These are phyloP conservation scores for Scyliorhinus canicula DNA, from an alignment of 2,797 vertebrate species.

Conservation along the genomic window DNA sequence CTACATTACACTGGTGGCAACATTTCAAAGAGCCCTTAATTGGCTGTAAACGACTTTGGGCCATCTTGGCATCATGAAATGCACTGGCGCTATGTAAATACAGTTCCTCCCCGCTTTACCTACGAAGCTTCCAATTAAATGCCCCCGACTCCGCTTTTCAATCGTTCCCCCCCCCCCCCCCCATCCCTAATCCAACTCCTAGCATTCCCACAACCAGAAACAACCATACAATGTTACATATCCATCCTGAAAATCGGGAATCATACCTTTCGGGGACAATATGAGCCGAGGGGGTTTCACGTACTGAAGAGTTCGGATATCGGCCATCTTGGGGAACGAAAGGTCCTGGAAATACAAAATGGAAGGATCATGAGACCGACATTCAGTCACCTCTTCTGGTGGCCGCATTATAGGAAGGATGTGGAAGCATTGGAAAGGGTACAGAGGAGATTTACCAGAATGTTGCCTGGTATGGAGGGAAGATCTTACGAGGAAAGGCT, in stretches of 20 bases:
- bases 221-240: not conserved
- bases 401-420: no score
- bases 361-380: no score
- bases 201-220: not conserved
- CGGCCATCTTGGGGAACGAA: not conserved
- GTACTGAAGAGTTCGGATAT: not conserved
- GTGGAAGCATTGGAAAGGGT: no score
- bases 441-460: no score
- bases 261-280: conserved; percentile 1
- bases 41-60: not conserved
- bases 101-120: not conserved
- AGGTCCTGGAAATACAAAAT: not conserved
- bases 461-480: no score
- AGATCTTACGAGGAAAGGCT: no score
- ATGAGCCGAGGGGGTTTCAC: not conserved
- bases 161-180: not conserved
- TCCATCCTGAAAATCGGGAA: not conserved
- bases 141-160: not conserved
- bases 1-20: not conserved
- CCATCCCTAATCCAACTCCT: no score
- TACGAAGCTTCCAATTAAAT: not conserved
- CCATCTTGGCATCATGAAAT: not conserved
- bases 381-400: not conserved
- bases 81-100: not conserved
- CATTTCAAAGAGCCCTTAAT: no score